Base-by-base conservation (phyloP, 2,888 invertebrate species). In the Eupithecia inturbata region DNA sequence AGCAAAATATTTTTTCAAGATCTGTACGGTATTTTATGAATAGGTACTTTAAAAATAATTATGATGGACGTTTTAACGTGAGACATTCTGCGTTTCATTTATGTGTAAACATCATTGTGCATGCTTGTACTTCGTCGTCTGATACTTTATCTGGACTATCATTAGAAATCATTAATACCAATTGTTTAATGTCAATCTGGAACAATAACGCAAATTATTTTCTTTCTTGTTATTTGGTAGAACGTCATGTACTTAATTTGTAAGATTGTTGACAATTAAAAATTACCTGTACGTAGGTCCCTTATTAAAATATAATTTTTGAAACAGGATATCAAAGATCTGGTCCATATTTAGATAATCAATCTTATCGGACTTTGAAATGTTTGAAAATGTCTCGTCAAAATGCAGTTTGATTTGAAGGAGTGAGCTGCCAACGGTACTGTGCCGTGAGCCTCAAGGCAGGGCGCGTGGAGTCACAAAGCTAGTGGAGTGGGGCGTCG, bases 401-500 rank as follows among this genome's bases (percentile, higher is more conserved):
- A 26, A 57, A 26, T 57, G 57, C 57, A 57, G 57, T 14, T 57
- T 57, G 22, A 26, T 10, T 53, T 14, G 26, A 22, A 80, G 68
- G 71, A 78, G 83, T 85, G 84, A 76, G 78, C 74, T 91, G 89
- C 88, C 73, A 78, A 70, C 89, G 77, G 89, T 93, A 94, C 92
- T 73, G 31, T 80, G 88, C 22, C 39, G 39, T 14, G 64, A n/a
- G 22, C 88, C 90, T 91, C 88, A 90, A 93, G 92, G 91, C 89
- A 92, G 92, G 90, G 91, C 88, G 91, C 92, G 89, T 87, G 88
- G 85, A 89, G 89, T 89, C 85, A 86, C 85, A 85, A 87, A 89
- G 89, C 88, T 85, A 86, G 85, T 87, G 89, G 92, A 93, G 93
- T 92, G 94, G 94, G 95, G 94, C 93, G 92, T 93, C 90, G 91